A percentile compares a stretch with the other conserved stretches of the same genome.
phyloP scores from a whole-genome alignment of 2,888 invertebrate genomes.

The Candidula unifasciata region DNA sequence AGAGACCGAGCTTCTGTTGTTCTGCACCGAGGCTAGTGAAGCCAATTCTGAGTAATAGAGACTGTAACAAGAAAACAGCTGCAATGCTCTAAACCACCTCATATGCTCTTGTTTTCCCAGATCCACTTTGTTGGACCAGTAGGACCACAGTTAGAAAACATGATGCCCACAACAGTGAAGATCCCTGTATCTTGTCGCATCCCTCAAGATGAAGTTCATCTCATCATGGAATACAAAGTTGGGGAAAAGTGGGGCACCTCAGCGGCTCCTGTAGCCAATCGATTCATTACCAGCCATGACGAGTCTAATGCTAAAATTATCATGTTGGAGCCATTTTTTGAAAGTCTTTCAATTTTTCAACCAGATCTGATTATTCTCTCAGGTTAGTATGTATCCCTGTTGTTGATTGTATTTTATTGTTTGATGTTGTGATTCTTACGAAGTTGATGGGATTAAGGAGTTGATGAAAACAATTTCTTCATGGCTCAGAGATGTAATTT shows the following conservation, averaged over 20 bases:
- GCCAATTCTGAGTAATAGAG: too few relatives aligned
- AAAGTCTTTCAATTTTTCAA: slow-evolving; percentile 70
- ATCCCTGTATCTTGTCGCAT: slow-evolving; percentile 72
- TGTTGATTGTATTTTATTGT: neutral
- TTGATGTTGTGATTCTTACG: neutral
- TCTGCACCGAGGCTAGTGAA: too few relatives aligned
- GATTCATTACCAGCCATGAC: slow-evolving; percentile 79
- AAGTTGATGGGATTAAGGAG: too few relatives aligned
- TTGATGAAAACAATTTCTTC: too few relatives aligned
- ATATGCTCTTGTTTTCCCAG: slow-evolving; percentile 60
- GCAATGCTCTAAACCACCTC: too few relatives aligned
- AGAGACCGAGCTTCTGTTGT: too few relatives aligned
- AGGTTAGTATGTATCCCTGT: slow-evolving; percentile 36
- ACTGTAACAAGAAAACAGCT: too few relatives aligned
- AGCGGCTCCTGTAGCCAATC: slow-evolving; percentile 77
- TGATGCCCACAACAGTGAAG: slow-evolving; percentile 76
- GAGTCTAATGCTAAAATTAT: slow-evolving; percentile 74
- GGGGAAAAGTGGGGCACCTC: slow-evolving; percentile 77
- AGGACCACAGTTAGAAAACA: slow-evolving; percentile 76
- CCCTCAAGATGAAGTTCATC: slow-evolving; percentile 78
- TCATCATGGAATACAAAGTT: slow-evolving; percentile 78
- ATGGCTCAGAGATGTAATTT: too few relatives aligned
- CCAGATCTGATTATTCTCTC: slow-evolving; percentile 78
- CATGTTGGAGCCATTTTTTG: slow-evolving; percentile 77
- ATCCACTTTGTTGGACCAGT: slow-evolving; percentile 79